Evolutionary conservation across 1,140 invertebrate genomes (phyloP).

Genomic region (Drosophila pruinosa): DNA sequence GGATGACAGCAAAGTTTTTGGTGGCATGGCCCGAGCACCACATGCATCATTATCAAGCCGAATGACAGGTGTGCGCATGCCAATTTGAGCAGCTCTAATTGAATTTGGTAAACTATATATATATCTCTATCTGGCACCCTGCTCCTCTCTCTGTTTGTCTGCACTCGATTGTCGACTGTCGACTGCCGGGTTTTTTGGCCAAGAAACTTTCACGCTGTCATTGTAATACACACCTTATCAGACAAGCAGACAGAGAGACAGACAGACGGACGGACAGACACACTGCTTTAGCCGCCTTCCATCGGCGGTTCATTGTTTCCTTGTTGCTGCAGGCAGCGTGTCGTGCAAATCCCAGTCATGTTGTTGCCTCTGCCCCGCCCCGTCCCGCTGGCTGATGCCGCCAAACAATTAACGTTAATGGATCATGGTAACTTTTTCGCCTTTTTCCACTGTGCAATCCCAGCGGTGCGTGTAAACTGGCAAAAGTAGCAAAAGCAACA

Average conservation of each 20-base stretch:
- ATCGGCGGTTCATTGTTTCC: conserved; percentile 38
- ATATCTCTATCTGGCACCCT: conserved; percentile 11
- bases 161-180: conserved; percentile 9
- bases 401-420: conserved; percentile 82
- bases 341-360: conserved; percentile 71
- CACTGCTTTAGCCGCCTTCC: conserved; percentile 12
- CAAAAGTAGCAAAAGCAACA: conserved; percentile 77
- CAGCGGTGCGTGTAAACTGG: conserved; percentile 80
- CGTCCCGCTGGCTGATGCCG: conserved; percentile 37
- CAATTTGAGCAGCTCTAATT: conserved; percentile 76
- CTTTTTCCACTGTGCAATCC: conserved; percentile 78
- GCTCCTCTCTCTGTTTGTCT: conserved; percentile 38
- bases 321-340: conserved; percentile 57
- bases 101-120: conserved; percentile 74
- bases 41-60: conserved; percentile 77
- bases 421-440: conserved; percentile 81
- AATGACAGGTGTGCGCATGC: conserved; percentile 78
- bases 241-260: not conserved
- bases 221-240: conserved; percentile 75
- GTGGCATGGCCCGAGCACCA: conserved; percentile 55
- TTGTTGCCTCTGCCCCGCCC: conserved; percentile 31
- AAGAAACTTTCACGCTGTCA: conserved; percentile 74
- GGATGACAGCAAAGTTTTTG: conserved; percentile 53
- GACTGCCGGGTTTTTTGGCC: conserved; percentile 11
- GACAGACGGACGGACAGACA: not conserved